Evolutionary conservation across 1,140 invertebrate species (phyloP).

Genomic region (Physella acuta): DNA sequence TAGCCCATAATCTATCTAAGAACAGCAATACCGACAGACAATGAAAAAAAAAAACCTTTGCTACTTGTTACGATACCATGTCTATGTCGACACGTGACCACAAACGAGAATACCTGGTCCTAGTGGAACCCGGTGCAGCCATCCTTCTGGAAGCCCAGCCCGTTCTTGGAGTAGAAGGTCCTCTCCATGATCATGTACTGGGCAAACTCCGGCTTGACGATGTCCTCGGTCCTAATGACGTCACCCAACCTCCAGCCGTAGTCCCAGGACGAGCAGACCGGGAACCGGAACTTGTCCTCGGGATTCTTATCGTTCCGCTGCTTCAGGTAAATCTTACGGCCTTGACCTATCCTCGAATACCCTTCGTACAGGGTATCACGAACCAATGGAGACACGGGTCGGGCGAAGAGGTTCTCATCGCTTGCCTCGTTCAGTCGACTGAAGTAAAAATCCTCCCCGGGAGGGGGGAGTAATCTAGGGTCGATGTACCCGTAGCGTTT

Average conservation of each 20-base stretch:
- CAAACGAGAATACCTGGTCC: too few species aligned
- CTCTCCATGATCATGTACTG: constrained; percentile 52
- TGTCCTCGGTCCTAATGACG: constrained; percentile 50
- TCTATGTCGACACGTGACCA: too few species aligned
- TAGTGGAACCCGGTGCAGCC: too few species aligned
- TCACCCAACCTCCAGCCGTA: constrained; percentile 58
- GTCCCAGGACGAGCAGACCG: constrained; percentile 55
- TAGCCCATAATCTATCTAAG: too few species aligned
- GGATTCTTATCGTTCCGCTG: constrained; percentile 45
- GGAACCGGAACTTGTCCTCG: constrained; percentile 55
- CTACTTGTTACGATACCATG: too few species aligned
- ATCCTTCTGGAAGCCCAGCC: too few species aligned
- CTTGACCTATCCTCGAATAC: constrained; percentile 57
- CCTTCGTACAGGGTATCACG: constrained; percentile 52
- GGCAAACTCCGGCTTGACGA: constrained; percentile 51
- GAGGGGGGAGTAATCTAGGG: constrained; percentile 11
- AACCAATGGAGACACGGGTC: constrained; percentile 37
- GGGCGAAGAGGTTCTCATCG: constrained; percentile 44
- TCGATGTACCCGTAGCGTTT: constrained; percentile 29
- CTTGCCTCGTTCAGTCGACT: too few species aligned
- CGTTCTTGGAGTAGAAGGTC: constrained; percentile 58
- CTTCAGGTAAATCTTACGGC: constrained; percentile 54
- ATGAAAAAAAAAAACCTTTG: too few species aligned
- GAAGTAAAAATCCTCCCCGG: background rate
- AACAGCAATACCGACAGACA: too few species aligned